Evolutionary conservation across 92 coral and sea anemone genomes (phyloP).

Genomic region (Heteractis magnifica): DNA sequence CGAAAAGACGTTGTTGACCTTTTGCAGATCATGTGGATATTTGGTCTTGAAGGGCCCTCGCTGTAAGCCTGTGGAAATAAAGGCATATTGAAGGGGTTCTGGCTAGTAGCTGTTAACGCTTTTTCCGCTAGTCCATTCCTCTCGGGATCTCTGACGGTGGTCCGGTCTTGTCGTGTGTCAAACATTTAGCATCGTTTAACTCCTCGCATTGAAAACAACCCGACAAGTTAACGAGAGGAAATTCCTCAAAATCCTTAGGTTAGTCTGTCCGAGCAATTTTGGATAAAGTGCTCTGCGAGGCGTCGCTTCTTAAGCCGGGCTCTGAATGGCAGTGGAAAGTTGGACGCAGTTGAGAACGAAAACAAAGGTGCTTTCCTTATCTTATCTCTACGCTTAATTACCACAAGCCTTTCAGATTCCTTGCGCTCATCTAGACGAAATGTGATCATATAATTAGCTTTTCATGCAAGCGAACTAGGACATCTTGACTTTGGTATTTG

Average conservation of each 20-base stretch:
- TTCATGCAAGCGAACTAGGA: slow-evolving; percentile 58
- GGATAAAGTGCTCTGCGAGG: neutral
- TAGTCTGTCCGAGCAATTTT: neutral
- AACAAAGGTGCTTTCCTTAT: slow-evolving; percentile 62
- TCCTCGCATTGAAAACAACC: slow-evolving; percentile 14
- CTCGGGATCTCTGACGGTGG: slow-evolving; percentile 51
- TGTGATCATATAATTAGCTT: slow-evolving; percentile 83
- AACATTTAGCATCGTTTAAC: slow-evolving; percentile 63
- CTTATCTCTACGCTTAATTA: slow-evolving; percentile 93
- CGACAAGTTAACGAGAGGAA: slow-evolving; percentile 26
- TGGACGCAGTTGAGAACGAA: neutral
- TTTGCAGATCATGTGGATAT: slow-evolving; percentile 4
- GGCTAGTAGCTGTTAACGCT: slow-evolving; percentile 38
- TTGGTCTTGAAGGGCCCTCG: neutral
- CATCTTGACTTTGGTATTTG: slow-evolving; percentile 70
- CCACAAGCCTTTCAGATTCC: slow-evolving; percentile 65
- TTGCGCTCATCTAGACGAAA: slow-evolving; percentile 81
- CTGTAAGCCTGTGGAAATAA: neutral
- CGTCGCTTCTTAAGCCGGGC: neutral
- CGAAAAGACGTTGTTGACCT: slow-evolving; percentile 51
- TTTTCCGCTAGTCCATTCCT: slow-evolving; percentile 4
- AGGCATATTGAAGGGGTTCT: slow-evolving; percentile 16
- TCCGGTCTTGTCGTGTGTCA: slow-evolving; percentile 45
- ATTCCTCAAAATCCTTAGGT: neutral
- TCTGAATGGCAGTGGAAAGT: neutral